Evolutionary conservation across 2,113 vertebrate genomes (phyloP), one percentile per base, ranked within the genome.

Genomic region (Meleagris gallopavo): DNA sequence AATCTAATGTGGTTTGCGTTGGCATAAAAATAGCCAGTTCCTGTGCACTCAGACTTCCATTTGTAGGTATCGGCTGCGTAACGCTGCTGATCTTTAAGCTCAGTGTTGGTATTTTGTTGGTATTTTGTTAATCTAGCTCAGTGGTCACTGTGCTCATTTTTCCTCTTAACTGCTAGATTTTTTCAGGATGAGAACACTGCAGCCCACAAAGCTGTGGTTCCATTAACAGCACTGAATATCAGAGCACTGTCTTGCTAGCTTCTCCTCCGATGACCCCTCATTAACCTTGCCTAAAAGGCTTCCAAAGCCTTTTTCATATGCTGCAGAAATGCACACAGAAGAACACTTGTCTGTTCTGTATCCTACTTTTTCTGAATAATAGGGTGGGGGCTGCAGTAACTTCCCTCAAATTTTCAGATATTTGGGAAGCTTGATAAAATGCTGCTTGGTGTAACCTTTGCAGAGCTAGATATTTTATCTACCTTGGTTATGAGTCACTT

Each of bases 141-240:
- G 3, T 95, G 72, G 60, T 89, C 50, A 27, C 69, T 95, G 94
- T 75, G 62, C 78, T 70, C 82, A 80, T 94, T 97, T 86, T 80
- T 91, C 83, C 76, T 54, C 69, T 89, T 20, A 76, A 52, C 87
- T 95, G 82, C 76, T 71, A 29, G 52, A 93, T 97, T 94, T 95
- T 97, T 97, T 86, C 69, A 79, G 73, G 90, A 87, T 97, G 96
- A 97, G 94, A 96, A 84, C 95, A 96, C 77, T 94, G 93, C 61
- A 80, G 66, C 66, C 90, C 62, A 93, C 79, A 90, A 92, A 95
- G 85, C 77, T 91, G 90, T 69, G 38, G 30, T 86, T 90, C 94
- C 95, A 93, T 95, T 95, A 94, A 86, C 89, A 71, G 69, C 36
- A 30, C 92, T 6, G 34, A 79, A 91, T 91, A 85, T 90, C 92